A percentile compares a stretch with the other conserved stretches of the same genome.
These are phyloP conservation scores for Umimayanthus chanpuru DNA, from an alignment of 92 coral and sea anemone species.

Conservation along the genomic window DNA sequence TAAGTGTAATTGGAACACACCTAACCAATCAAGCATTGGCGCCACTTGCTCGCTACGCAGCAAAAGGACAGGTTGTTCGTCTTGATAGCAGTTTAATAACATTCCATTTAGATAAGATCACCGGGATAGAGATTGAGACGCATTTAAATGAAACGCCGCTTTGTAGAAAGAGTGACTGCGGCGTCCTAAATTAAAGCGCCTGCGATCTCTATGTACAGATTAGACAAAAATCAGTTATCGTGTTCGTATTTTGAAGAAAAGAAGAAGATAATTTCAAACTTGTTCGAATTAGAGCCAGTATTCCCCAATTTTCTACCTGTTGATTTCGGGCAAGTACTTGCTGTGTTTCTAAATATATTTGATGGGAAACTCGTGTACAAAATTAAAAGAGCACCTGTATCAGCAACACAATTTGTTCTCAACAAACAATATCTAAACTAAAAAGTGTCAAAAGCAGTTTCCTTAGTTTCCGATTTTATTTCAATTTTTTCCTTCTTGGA, in stretches of 20 bases:
- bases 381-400: neutral
- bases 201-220: neutral
- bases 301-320: constrained; percentile 13
- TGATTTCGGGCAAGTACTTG: neutral
- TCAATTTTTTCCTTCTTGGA: neutral
- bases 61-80: constrained; percentile 17
- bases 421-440: neutral
- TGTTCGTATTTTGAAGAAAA: neutral
- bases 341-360: neutral
- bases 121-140: neutral
- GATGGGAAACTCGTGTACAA: neutral
- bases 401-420: neutral
- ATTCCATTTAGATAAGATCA: constrained; percentile 30
- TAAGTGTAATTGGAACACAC: constrained; percentile 16
- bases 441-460: neutral
- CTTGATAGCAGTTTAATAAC: neutral
- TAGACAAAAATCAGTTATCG: neutral
- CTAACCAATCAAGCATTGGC: neutral
- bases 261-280: neutral
- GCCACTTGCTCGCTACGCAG: neutral
- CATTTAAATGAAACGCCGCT: neutral
- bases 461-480: neutral
- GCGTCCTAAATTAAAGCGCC: neutral
- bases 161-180: no score
- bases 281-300: neutral